Conservation (phyloP, 2,113 vertebrate genomes). For the Callipepla californica region DNA sequence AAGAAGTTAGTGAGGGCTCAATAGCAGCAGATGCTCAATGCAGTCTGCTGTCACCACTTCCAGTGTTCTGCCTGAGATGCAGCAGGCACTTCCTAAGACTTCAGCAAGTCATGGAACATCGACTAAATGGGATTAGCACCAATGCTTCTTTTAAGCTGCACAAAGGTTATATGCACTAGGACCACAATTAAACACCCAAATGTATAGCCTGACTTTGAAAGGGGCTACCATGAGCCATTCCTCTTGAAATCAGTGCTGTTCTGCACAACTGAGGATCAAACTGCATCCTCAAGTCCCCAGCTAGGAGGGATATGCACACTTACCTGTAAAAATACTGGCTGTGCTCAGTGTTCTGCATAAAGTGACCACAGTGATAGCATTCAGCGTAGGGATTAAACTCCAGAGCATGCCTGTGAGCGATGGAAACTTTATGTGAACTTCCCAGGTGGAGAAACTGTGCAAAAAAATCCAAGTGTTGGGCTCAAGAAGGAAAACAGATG, state of each 20-base stretch:
- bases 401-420: neutral
- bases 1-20: neutral
- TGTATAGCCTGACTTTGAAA: neutral
- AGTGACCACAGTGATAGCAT: neutral
- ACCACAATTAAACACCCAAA: neutral
- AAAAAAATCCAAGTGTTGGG: neutral
- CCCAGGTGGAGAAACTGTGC: neutral
- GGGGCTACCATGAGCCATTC: neutral
- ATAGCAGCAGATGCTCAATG: neutral
- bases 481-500: neutral
- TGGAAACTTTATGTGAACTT: neutral
- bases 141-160: neutral
- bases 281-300: neutral
- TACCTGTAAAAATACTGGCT: neutral
- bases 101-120: neutral
- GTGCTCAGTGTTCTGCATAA: neutral
- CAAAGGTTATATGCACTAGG: neutral
- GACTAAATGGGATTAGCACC: neutral
- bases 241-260: neutral
- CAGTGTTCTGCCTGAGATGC: conserved; percentile 7
- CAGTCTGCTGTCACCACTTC: neutral
- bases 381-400: neutral
- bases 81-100: neutral
- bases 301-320: neutral
- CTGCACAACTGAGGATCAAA: neutral